phyloP scores from a whole-genome alignment of 2,797 vertebrate species.

The Lutra lutra region DNA sequence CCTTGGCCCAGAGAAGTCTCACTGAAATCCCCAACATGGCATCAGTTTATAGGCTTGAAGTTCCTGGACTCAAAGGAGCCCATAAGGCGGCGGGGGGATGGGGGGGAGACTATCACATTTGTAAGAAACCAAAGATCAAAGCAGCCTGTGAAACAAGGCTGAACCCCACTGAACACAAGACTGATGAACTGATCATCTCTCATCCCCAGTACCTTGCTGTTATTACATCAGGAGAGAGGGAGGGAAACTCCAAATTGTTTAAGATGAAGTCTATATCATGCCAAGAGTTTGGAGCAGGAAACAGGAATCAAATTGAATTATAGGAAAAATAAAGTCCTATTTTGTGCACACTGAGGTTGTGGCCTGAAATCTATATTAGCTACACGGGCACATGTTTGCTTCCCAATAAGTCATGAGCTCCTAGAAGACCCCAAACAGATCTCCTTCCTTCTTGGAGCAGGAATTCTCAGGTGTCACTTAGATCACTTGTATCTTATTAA shows the following conservation, averaged over 20 bases:
- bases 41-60: not conserved
- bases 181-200: not conserved
- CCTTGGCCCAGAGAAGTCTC: not conserved
- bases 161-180: accelerated
- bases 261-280: not conserved
- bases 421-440: not conserved
- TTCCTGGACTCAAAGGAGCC: not conserved
- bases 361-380: not conserved
- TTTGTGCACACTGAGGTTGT: not conserved
- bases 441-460: not conserved
- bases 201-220: not conserved
- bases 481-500: not conserved
- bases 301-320: not conserved
- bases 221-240: not conserved
- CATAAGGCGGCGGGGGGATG: too few relatives aligned
- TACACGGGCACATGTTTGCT: not conserved
- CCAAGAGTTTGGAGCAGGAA: not conserved
- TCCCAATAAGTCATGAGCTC: not conserved
- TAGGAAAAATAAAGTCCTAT: not conserved
- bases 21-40: not conserved
- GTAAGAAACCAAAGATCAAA: not conserved
- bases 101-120: not conserved
- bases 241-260: not conserved
- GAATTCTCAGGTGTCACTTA: not conserved
- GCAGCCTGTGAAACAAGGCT: not conserved